Percentiles rank a stretch among this genome's conserved stretches.
Evolutionary conservation across 2,113 vertebrate genomes (phyloP).

Genomic region (Glareola pratincola): DNA sequence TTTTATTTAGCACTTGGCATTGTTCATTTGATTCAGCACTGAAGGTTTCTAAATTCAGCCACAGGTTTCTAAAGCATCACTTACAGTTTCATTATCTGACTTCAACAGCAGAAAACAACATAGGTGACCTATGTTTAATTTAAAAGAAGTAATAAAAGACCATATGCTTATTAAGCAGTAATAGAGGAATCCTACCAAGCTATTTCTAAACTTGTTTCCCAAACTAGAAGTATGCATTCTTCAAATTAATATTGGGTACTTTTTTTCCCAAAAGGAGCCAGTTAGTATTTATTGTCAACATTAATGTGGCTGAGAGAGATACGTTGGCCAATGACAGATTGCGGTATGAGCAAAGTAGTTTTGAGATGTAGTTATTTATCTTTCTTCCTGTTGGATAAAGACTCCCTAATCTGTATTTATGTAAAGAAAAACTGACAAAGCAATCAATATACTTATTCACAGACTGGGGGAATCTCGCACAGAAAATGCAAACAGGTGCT

Average conservation of each 20-base stretch:
- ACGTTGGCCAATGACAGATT: background rate
- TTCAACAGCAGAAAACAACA: background rate
- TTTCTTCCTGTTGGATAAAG: background rate
- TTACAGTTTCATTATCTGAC: background rate
- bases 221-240: background rate
- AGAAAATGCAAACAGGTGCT: background rate
- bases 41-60: background rate
- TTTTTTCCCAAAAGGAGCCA: background rate
- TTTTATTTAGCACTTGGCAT: background rate
- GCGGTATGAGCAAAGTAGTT: background rate
- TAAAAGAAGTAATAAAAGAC: background rate
- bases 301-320: background rate
- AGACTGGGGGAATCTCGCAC: background rate
- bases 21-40: background rate
- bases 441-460: background rate
- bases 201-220: constrained; percentile 12
- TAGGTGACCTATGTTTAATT: background rate
- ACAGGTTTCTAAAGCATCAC: background rate
- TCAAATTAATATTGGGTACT: background rate
- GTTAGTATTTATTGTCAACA: background rate
- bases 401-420: background rate
- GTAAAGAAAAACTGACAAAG: background rate
- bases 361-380: background rate
- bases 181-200: background rate
- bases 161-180: background rate